These are phyloP conservation scores for Diachrysia chrysitis DNA, from an alignment of 2,888 invertebrate species.

Conservation along the genomic window DNA sequence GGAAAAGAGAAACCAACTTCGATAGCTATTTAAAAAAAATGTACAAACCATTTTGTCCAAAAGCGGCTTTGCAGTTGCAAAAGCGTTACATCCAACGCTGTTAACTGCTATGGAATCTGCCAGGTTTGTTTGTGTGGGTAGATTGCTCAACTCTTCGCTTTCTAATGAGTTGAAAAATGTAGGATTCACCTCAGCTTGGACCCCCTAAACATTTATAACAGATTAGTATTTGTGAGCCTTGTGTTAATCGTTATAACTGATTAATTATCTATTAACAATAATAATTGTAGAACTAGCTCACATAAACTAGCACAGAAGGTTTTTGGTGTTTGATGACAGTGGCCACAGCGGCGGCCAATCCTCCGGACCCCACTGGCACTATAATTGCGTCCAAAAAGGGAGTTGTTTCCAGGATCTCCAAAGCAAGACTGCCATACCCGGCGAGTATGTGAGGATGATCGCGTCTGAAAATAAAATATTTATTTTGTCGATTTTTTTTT, in stretches of 20 bases:
- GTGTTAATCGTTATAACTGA: too few relatives aligned
- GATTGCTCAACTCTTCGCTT: conserved; percentile 90
- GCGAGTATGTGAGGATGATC: conserved; percentile 98
- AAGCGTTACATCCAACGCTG: conserved; percentile 94
- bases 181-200: conserved; percentile 96
- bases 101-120: conserved; percentile 96
- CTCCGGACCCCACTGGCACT: conserved; percentile 97
- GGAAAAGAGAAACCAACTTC: too few relatives aligned
- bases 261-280: too few relatives aligned
- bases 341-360: conserved; percentile 95
- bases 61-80: conserved; percentile 91
- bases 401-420: conserved; percentile 97
- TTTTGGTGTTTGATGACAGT: conserved; percentile 95
- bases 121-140: conserved; percentile 91
- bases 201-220: conserved; percentile 89
- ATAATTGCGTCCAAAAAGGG: conserved; percentile 95
- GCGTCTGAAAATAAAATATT: conserved; percentile 88
- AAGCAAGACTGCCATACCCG: conserved; percentile 96
- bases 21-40: too few relatives aligned
- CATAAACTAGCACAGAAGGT: conserved; percentile 95
- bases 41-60: conserved; percentile 93
- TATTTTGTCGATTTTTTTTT: neutral
- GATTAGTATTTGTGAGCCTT: too few relatives aligned
- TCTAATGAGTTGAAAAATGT: conserved; percentile 93
- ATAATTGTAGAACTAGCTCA: conserved; percentile 90